Conservation (phyloP, 2,888 invertebrate genomes). For the Athalia cordata region DNA sequence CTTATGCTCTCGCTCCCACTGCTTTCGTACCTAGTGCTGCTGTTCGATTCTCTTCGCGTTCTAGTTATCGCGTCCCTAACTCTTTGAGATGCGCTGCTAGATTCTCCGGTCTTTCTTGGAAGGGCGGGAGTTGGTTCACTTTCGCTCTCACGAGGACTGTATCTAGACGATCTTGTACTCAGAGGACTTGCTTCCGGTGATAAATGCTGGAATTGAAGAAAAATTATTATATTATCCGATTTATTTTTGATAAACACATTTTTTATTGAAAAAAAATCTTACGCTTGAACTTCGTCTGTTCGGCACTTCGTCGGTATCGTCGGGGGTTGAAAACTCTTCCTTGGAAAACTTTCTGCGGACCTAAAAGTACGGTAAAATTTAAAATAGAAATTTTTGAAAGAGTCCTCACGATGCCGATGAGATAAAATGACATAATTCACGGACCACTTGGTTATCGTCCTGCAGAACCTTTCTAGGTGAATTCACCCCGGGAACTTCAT, state of each 20-base stretch:
- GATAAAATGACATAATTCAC: not conserved
- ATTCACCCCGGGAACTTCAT: slow-evolving; percentile 49
- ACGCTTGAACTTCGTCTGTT: slow-evolving; percentile 70
- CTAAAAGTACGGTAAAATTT: slow-evolving; percentile 49
- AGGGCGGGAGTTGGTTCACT: slow-evolving; percentile 71
- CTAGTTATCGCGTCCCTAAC: slow-evolving; percentile 70
- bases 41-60: slow-evolving; percentile 70
- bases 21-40: slow-evolving; percentile 70
- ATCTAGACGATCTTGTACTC: slow-evolving; percentile 70
- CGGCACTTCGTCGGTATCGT: slow-evolving; percentile 68
- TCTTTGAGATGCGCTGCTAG: slow-evolving; percentile 69
- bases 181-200: slow-evolving; percentile 71
- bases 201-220: slow-evolving; percentile 62
- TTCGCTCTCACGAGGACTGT: slow-evolving; percentile 71
- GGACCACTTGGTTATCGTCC: slow-evolving; percentile 62
- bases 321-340: slow-evolving; percentile 69
- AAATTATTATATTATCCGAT: not conserved
- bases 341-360: slow-evolving; percentile 65
- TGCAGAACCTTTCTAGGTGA: slow-evolving; percentile 52
- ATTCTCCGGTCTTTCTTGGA: slow-evolving; percentile 68
- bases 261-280: slow-evolving; percentile 51
- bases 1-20: slow-evolving; percentile 71
- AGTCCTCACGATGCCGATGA: not conserved
- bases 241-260: not conserved
- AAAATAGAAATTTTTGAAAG: not conserved